Conservation (phyloP, 1,140 invertebrate species). For the Aethina tumida region DNA sequence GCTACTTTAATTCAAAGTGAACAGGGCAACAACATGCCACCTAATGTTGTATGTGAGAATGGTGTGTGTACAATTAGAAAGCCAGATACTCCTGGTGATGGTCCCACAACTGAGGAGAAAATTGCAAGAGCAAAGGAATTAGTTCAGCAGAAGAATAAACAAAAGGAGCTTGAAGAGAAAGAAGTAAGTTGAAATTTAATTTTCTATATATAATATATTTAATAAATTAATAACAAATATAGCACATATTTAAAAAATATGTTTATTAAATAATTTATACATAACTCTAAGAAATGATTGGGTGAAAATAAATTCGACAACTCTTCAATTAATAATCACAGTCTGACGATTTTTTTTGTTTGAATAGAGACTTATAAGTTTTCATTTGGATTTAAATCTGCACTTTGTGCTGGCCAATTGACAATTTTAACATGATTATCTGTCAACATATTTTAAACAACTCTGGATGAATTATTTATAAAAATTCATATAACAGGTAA, state of each 20-base stretch:
- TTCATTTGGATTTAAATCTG: neutral
- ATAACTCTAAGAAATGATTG: neutral
- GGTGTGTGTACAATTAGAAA: slow-evolving; percentile 19
- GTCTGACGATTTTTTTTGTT: neutral
- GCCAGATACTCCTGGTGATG: slow-evolving; percentile 21
- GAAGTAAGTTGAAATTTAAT: slow-evolving; percentile 35
- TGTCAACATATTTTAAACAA: too few relatives aligned
- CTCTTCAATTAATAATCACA: neutral
- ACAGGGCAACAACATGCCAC: slow-evolving; percentile 7
- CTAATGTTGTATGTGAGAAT: slow-evolving; percentile 24
- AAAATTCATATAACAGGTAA: too few relatives aligned
- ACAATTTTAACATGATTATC: too few relatives aligned
- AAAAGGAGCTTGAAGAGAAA: slow-evolving; percentile 54
- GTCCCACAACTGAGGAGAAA: slow-evolving; percentile 29
- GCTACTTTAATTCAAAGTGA: slow-evolving; percentile 7
- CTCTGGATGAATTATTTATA: too few relatives aligned
- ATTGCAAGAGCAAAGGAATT: slow-evolving; percentile 39
- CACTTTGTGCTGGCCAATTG: too few relatives aligned
- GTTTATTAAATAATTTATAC: neutral
- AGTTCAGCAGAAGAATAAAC: slow-evolving; percentile 46
- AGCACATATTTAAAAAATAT: neutral
- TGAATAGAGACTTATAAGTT: neutral
- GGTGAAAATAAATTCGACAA: neutral
- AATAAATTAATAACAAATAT: neutral
- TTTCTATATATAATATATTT: neutral